phyloP scores from a whole-genome alignment of 2,113 vertebrate genomes.

The Salvelinus namaycush region DNA sequence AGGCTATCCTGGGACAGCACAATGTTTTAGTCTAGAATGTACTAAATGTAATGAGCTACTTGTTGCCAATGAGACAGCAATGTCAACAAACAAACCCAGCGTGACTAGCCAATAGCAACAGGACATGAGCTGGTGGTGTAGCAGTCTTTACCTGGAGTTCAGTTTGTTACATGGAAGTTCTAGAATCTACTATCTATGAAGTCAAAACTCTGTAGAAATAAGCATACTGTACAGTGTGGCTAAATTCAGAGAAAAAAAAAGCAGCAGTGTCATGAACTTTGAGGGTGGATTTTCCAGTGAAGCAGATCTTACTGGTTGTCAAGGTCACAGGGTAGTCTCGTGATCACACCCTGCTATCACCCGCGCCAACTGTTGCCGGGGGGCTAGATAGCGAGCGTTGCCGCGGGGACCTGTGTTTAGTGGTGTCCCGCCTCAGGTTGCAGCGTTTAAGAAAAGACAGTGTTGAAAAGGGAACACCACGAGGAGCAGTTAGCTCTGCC shows the following conservation, averaged over 20 bases:
- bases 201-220: background rate
- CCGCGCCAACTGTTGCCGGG: constrained; percentile 34
- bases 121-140: background rate
- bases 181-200: background rate
- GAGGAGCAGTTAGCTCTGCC: background rate
- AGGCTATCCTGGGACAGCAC: no score
- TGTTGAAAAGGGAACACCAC: constrained; percentile 7
- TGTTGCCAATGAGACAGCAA: no score
- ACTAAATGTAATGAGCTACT: no score
- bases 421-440: background rate
- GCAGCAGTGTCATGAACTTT: background rate
- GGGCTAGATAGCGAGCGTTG: constrained; percentile 34
- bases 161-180: background rate
- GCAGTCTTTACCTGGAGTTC: background rate
- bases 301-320: background rate
- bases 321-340: constrained; percentile 5
- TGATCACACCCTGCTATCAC: constrained; percentile 46
- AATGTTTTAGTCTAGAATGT: no score
- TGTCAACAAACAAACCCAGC: no score
- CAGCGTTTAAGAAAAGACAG: constrained; percentile 10
- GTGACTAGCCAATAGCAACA: background rate
- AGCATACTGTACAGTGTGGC: background rate
- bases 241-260: background rate
- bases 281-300: background rate
- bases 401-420: background rate